Conservation (phyloP, 2,888 invertebrate species). For the Malthinus seriepunctatus region DNA sequence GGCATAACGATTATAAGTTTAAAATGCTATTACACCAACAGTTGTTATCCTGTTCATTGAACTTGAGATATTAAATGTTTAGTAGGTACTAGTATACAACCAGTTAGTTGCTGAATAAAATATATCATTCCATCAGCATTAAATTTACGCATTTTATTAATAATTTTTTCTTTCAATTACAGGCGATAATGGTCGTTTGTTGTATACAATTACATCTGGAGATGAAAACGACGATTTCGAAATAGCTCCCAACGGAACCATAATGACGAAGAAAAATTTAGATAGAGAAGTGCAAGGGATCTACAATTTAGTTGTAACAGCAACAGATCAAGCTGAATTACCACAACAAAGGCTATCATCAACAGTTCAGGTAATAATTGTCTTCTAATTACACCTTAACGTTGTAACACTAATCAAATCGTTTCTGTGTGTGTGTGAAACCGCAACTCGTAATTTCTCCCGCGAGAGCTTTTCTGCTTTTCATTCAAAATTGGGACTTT, state of each 20-base stretch:
- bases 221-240: slow-evolving; percentile 80
- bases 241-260: slow-evolving; percentile 82
- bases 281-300: slow-evolving; percentile 82
- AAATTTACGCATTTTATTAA: background rate
- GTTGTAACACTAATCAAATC: slow-evolving; percentile 13
- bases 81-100: background rate
- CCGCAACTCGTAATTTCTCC: no score
- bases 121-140: background rate
- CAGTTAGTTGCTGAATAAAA: slow-evolving; percentile 4
- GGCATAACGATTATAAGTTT: slow-evolving; percentile 15
- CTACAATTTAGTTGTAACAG: slow-evolving; percentile 85
- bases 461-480: no score
- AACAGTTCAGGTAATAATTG: slow-evolving; percentile 74
- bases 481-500: no score
- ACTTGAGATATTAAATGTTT: slow-evolving; percentile 10
- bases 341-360: slow-evolving; percentile 78
- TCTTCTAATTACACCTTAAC: slow-evolving; percentile 18
- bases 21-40: slow-evolving; percentile 19
- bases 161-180: no score
- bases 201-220: slow-evolving; percentile 80
- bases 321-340: slow-evolving; percentile 78
- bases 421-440: no score
- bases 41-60: slow-evolving; percentile 16
- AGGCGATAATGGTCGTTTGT: slow-evolving; percentile 85
- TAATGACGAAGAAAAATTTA: slow-evolving; percentile 72